Evolutionary conservation across 2,113 vertebrate genomes (phyloP).

Genomic region (Sebastes fasciatus): DNA sequence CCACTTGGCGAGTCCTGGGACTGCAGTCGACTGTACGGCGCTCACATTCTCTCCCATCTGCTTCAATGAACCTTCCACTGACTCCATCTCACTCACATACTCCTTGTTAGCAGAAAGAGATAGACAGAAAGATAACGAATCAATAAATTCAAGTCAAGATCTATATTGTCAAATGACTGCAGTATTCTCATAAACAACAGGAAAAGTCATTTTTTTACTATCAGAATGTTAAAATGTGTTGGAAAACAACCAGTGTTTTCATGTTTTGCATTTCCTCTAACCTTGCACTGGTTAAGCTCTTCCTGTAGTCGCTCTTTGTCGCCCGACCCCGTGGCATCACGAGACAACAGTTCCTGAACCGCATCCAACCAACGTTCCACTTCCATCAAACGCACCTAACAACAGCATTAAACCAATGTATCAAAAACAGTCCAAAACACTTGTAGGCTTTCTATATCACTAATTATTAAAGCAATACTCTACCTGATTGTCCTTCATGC

Average conservation of each 20-base stretch:
- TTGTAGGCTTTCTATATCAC: neutral
- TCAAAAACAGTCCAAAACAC: neutral
- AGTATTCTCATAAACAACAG: neutral
- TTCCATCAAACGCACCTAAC: constrained; percentile 86
- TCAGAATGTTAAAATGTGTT: neutral
- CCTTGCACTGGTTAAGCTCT: constrained; percentile 91
- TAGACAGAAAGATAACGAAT: neutral
- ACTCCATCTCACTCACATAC: constrained; percentile 81
- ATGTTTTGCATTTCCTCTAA: constrained; percentile 67
- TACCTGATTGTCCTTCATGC: constrained; percentile 91
- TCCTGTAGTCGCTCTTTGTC: constrained; percentile 85
- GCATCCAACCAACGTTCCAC: constrained; percentile 89
- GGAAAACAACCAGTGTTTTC: neutral
- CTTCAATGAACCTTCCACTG: constrained; percentile 88
- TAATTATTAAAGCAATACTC: constrained; percentile 30
- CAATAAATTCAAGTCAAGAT: neutral
- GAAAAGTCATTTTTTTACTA: neutral
- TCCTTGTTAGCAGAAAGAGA: constrained; percentile 57
- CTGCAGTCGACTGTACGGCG: constrained; percentile 82
- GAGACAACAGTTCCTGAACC: constrained; percentile 88
- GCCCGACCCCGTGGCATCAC: constrained; percentile 82
- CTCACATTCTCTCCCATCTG: constrained; percentile 90
- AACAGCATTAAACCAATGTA: neutral
- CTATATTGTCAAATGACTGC: neutral
- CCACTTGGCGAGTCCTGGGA: constrained; percentile 85